Evolutionary conservation across 2,888 invertebrate species (phyloP).

Genomic region (Acheta domesticus): DNA sequence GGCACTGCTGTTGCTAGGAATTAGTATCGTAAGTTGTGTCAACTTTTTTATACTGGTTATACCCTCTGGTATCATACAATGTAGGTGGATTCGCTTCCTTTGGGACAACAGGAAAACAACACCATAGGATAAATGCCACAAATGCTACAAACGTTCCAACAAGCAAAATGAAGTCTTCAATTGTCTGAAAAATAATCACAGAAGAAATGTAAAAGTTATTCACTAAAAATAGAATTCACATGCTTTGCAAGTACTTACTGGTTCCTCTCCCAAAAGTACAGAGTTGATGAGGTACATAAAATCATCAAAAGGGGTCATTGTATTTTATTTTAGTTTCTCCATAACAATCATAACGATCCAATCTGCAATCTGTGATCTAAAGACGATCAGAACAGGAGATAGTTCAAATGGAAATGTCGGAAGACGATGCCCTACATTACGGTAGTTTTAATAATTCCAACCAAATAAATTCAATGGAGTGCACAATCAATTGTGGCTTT

Average conservation of each 20-base stretch:
- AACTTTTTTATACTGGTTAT: slow-evolving; percentile 35
- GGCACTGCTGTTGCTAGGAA: slow-evolving; percentile 32
- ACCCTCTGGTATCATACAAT: slow-evolving; percentile 34
- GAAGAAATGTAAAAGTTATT: not conserved
- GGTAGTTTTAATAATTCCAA: too few relatives aligned
- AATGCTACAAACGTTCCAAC: slow-evolving; percentile 61
- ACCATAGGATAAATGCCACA: slow-evolving; percentile 61
- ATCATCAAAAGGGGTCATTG: slow-evolving; percentile 59
- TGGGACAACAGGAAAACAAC: slow-evolving; percentile 59
- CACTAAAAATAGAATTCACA: not conserved
- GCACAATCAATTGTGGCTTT: too few relatives aligned
- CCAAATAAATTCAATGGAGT: too few relatives aligned
- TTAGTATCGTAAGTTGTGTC: slow-evolving; percentile 32
- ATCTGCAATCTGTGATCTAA: too few relatives aligned
- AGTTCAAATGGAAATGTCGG: too few relatives aligned
- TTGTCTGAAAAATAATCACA: slow-evolving; percentile 48
- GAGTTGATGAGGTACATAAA: slow-evolving; percentile 59
- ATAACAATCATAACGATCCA: too few relatives aligned
- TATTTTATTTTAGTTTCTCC: slow-evolving; percentile 30
- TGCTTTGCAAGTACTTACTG: slow-evolving; percentile 50
- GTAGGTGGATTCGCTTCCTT: slow-evolving; percentile 44
- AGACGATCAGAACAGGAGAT: too few relatives aligned
- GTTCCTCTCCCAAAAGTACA: slow-evolving; percentile 58
- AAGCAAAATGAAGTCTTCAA: slow-evolving; percentile 60
- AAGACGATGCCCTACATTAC: too few relatives aligned